A percentile compares a stretch with the other conserved stretches of the same genome.
Conservation (phyloP, 2,113 vertebrate species). For the Sialia sialis region DNA sequence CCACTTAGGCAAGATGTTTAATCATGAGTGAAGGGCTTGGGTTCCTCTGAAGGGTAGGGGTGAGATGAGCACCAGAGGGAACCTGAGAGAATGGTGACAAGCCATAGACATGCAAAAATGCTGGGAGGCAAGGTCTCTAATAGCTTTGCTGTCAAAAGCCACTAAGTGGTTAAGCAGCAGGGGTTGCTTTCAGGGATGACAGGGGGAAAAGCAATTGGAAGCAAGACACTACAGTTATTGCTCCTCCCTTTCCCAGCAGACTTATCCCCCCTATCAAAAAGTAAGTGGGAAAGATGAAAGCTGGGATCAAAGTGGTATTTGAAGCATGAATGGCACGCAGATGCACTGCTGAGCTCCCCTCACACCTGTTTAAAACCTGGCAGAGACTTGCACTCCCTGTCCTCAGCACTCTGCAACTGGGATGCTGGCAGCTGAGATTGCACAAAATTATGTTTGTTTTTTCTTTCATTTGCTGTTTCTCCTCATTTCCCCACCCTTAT, state of each 20-base stretch:
- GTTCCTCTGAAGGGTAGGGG: background rate
- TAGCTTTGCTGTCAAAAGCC: background rate
- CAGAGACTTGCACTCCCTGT: background rate
- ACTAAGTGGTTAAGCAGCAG: background rate
- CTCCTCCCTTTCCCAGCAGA: background rate
- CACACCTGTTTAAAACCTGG: constrained; percentile 38
- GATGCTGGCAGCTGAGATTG: background rate
- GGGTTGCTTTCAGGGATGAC: background rate
- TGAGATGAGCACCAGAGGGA: background rate
- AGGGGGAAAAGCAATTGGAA: background rate
- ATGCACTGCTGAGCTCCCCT: background rate
- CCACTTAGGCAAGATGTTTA: background rate
- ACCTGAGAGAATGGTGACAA: background rate
- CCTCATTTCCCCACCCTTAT: background rate
- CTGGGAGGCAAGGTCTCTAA: background rate
- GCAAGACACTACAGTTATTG: background rate
- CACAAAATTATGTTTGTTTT: background rate
- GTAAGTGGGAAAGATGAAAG: constrained; percentile 19
- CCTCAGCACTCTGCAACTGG: background rate
- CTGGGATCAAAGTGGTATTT: constrained; percentile 42
- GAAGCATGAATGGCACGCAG: constrained; percentile 15
- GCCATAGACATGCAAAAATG: background rate
- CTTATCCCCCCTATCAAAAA: background rate
- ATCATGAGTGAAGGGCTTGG: background rate
- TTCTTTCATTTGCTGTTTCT: background rate